Evolutionary conservation across 2,888 invertebrate species (phyloP), one percentile per base, ranked within the genome.

Genomic region (Cataglyphis altisquamis): DNA sequence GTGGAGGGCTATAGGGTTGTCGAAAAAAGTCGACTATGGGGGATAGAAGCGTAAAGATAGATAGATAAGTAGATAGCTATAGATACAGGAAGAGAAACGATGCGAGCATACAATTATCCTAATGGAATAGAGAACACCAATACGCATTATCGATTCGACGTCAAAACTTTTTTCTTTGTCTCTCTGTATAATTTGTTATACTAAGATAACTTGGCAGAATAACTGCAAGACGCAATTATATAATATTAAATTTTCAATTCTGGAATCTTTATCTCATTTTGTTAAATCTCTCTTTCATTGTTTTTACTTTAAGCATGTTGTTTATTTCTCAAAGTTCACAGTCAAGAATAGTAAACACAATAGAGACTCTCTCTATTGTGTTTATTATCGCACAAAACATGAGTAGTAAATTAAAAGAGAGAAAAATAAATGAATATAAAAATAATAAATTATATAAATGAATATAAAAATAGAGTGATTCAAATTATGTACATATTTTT

Each of bases 91-190:
- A 87, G 85, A 88, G 84, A 88, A 86, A 86, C 85, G 85, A 88
- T 87, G 87, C 77, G 82, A 29, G 82, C 63, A 85, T 87, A 92
- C 93, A 94, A 94, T 94, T 94, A 94, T 93, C 93, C 93, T 94
- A 94, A 94, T 94, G 93, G 94, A 94, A 91, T 92, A 90, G 91
- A 90, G 92, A 90, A 92, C 91, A 92, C 90, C 87, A 86, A 87
- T 85, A 88, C 88, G 91, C 89, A 91, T 91, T 93, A 94, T 94
- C 91, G 94, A 93, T 92, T 91, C 88, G 39, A 64, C 73, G 73
- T 72, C 82, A 55, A 60, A n/a, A 62, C 67, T 60, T 55, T 77
- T 62, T 39, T 77, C 66, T 6, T 36, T n/a, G 57, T 66, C 66
- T 83, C 25, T 39, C 66, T 52, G 21, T 45, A 39, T 77, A 45